Conservation (phyloP, 2,797 vertebrate genomes). For the Falco rusticolus region DNA sequence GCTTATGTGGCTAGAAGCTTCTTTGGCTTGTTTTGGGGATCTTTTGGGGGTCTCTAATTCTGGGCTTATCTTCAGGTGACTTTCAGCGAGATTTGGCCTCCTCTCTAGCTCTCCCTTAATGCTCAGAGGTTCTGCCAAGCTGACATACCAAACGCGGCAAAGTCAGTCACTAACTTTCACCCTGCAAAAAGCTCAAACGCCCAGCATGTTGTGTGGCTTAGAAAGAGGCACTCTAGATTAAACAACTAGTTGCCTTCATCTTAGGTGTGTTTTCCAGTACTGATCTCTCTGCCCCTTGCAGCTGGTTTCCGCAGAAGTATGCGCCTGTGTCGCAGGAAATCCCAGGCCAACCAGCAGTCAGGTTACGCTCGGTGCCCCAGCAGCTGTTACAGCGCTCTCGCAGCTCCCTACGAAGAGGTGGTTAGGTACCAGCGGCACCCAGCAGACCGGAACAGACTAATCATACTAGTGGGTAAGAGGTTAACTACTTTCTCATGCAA, state of each 20-base stretch:
- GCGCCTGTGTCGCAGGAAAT: constrained; percentile 87
- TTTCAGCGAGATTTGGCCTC: not conserved
- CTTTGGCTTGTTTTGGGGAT: not conserved
- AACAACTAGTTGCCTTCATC: not conserved
- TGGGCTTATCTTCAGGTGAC: not conserved
- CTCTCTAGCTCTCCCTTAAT: not conserved
- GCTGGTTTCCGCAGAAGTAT: constrained; percentile 93
- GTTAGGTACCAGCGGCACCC: constrained; percentile 87
- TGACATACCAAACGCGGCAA: not conserved
- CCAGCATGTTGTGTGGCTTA: not conserved
- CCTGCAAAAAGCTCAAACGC: not conserved
- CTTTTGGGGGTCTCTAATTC: not conserved
- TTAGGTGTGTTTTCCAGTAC: accelerated
- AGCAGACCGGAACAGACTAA: constrained; percentile 82
- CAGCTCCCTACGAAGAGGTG: constrained; percentile 91
- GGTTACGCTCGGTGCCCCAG: constrained; percentile 73
- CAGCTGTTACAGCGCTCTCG: constrained; percentile 71
- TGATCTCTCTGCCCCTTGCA: constrained; percentile 40
- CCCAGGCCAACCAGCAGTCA: constrained; percentile 69
- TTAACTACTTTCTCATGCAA: not conserved
- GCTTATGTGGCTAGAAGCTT: not conserved
- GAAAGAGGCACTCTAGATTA: not conserved
- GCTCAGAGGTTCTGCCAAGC: not conserved
- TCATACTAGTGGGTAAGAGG: constrained; percentile 88
- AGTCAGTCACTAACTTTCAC: not conserved